A percentile compares a stretch with the other conserved stretches of the same genome.
Conservation (phyloP, 1,140 invertebrate genomes). For the Rhizoglyphus robini region DNA sequence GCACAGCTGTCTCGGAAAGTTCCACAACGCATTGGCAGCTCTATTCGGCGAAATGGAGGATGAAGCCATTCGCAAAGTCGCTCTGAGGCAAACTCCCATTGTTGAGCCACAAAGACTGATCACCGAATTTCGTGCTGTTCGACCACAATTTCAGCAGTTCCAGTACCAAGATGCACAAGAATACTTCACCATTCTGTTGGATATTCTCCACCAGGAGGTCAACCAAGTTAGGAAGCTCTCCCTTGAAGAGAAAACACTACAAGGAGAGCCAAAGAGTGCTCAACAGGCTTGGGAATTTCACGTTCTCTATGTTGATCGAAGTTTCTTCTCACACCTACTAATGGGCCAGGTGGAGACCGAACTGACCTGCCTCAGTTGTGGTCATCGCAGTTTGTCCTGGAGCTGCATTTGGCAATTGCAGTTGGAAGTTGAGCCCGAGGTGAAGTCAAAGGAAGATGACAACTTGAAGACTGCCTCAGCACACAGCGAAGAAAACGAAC, state of each 20-base stretch:
- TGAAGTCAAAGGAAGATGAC: too few relatives aligned
- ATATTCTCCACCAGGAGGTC: background rate
- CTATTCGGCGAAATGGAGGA: too few relatives aligned
- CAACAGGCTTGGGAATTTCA: background rate
- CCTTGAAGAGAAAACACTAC: too few relatives aligned
- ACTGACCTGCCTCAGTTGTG: background rate
- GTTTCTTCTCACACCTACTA: background rate
- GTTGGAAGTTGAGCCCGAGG: too few relatives aligned
- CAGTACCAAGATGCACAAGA: slow-evolving; percentile 7
- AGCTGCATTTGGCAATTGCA: too few relatives aligned
- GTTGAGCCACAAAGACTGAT: background rate
- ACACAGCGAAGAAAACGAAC: background rate
- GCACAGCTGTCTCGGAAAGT: too few relatives aligned
- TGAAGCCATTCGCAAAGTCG: too few relatives aligned
- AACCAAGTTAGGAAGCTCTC: background rate
- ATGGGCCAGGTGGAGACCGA: background rate
- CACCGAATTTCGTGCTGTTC: background rate
- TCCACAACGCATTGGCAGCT: too few relatives aligned
- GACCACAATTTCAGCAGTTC: background rate
- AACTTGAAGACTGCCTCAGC: too few relatives aligned
- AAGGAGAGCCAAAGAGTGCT: slow-evolving; percentile 3
- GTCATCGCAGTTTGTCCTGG: background rate
- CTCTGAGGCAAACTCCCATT: too few relatives aligned
- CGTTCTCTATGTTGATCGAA: background rate
- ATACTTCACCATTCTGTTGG: background rate